Base-by-base conservation (phyloP, 2,797 vertebrate genomes). In the Geotrypetes seraphini region DNA sequence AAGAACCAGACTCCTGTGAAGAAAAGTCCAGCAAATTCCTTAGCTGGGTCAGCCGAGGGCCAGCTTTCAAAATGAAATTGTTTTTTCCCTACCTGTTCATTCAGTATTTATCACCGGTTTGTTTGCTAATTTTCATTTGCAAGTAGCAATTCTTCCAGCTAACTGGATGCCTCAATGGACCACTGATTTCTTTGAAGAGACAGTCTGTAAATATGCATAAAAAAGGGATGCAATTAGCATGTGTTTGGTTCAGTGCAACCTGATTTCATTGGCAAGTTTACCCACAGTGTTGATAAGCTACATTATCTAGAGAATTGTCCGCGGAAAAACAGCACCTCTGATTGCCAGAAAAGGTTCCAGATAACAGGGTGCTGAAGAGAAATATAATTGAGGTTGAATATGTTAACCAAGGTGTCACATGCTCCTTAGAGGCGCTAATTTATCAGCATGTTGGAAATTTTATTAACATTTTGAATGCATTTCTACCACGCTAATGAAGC, bases 361-460 rank as follows among this genome's bases (percentile, higher is more conserved):
- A 97, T 97, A 97, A 97, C 91, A 89, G 85, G 81, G 84, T 79
- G 84, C 89, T 93, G 91, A 95, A 90, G 89, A 92, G 90, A 97
- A 97, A 94, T 92, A 92, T 97, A 99, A 97, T 97, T 99, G 93
- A 99, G 92, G 92, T 96, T 91, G 91, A 97, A 97, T 96, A 92
- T 90, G 90, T 96, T 96, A 96, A 95, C 87, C 89, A 93, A 90
- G 88, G 89, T 96, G 92, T 96, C 90, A 88, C 90, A 88, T 75
- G 87, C 83, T 86, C 75, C 83, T 90, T 84, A 86, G 87, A 87
- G 87, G 84, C 83, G 82, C 85, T 91, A 88, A 91, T 92, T 94
- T 91, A 87, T 86, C 85, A 85, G 84, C 85, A 89, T 86, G 90
- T 87, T 89, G 80, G 86, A 90, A 91, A 92, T 88, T 85, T 83